A percentile compares a stretch with the other conserved stretches of the same genome.
Evolutionary conservation across 2,113 vertebrate genomes (phyloP).

Genomic region (Lutjanus erythropterus): DNA sequence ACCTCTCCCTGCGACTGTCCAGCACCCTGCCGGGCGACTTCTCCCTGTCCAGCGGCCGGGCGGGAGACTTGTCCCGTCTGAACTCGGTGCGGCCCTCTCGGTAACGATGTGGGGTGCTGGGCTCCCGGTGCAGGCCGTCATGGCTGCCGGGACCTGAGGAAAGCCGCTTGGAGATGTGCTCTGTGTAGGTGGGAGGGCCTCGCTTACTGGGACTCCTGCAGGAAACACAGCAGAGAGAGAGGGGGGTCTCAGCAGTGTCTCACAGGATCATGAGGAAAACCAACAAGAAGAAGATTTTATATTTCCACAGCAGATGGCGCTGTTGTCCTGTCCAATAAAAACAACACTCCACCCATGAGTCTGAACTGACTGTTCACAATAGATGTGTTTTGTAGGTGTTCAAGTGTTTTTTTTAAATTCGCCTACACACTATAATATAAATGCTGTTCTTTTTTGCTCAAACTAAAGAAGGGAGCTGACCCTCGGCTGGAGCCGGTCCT

Average conservation of each 20-base stretch:
- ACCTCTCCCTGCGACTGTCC: conserved; percentile 94
- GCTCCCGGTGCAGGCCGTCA: conserved; percentile 93
- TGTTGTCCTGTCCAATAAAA: conserved; percentile 13
- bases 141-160: conserved; percentile 92
- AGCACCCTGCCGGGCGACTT: conserved; percentile 95
- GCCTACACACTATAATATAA: background rate
- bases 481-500: conserved; percentile 84
- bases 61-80: conserved; percentile 96
- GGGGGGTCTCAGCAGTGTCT: too few species aligned
- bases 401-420: conserved; percentile 25
- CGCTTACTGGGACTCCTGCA: conserved; percentile 95
- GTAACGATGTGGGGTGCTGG: conserved; percentile 97
- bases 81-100: conserved; percentile 95
- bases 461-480: conserved; percentile 52
- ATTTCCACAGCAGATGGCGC: conserved; percentile 46
- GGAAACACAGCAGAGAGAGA: conserved; percentile 34
- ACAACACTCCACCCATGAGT: background rate
- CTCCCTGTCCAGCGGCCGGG: conserved; percentile 94
- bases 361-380: background rate
- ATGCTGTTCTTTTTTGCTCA: background rate
- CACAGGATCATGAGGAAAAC: background rate
- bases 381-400: conserved; percentile 22
- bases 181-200: conserved; percentile 96
- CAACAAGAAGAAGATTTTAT: background rate
- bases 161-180: conserved; percentile 97